phyloP scores from a whole-genome alignment of 2,888 invertebrate species.

The Diplolepis rosae region DNA sequence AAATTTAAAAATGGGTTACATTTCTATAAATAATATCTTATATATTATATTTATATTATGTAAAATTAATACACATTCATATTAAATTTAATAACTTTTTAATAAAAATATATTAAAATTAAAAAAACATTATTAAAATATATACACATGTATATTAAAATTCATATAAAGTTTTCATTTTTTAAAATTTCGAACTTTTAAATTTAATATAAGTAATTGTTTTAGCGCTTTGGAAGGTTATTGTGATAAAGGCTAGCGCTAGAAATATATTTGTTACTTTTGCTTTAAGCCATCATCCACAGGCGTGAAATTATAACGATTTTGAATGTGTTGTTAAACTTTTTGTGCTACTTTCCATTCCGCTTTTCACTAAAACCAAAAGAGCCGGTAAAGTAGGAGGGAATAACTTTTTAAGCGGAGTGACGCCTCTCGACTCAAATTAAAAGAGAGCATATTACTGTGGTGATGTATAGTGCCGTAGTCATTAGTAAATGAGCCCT shows the following conservation, averaged over 20 bases:
- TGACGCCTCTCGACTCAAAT: constrained; percentile 8
- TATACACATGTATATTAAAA: too few species aligned
- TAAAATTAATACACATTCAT: too few species aligned
- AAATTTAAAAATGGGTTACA: too few species aligned
- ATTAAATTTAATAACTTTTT: too few species aligned
- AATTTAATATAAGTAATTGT: constrained; percentile 4
- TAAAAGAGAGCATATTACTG: constrained; percentile 28
- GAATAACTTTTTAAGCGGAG: not conserved
- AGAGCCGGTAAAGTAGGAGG: not conserved
- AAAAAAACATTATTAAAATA: too few species aligned
- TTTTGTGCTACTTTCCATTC: not conserved
- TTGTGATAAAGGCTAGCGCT: constrained; percentile 14
- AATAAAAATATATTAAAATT: too few species aligned
- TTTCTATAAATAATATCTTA: too few species aligned
- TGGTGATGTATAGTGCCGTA: constrained; percentile 54
- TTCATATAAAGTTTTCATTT: too few species aligned
- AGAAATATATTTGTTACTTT: constrained; percentile 19
- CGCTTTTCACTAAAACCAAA: not conserved
- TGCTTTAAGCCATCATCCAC: not conserved
- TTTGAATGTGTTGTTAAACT: not conserved
- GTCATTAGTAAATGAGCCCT: constrained; percentile 70
- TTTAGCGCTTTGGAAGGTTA: constrained; percentile 6
- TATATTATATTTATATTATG: too few species aligned
- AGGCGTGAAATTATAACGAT: not conserved
- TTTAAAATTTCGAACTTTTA: too few species aligned